These are phyloP conservation scores for Atta cephalotes DNA, from an alignment of 1,140 invertebrate species.

Conservation along the genomic window DNA sequence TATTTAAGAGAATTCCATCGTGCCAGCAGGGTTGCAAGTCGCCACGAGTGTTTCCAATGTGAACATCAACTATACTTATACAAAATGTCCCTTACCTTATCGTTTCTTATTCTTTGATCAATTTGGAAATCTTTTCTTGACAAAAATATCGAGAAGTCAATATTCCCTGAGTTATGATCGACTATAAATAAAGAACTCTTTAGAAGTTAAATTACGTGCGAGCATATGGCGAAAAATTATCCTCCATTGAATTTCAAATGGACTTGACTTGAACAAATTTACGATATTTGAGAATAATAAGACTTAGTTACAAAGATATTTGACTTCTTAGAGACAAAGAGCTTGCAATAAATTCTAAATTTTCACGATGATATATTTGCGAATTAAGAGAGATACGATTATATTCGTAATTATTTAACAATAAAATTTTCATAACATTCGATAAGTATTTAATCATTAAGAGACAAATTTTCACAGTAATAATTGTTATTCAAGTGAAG, in stretches of 20 bases:
- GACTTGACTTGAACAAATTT: neutral
- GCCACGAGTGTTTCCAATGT: conserved; percentile 27
- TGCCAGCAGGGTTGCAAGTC: conserved; percentile 28
- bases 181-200: conserved; percentile 18
- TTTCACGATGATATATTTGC: neutral
- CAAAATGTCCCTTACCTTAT: neutral
- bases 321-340: neutral
- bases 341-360: neutral
- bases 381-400: neutral
- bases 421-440: neutral
- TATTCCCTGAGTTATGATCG: neutral
- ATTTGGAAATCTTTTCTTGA: neutral
- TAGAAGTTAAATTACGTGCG: conserved; percentile 8
- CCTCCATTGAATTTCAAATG: conserved; percentile 18
- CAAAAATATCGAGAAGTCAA: conserved; percentile 4
- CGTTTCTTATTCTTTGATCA: neutral
- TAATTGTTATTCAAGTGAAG: neutral
- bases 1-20: conserved; percentile 19
- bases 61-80: conserved; percentile 35
- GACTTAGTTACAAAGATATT: neutral
- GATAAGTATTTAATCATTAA: neutral
- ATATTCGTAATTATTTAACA: neutral
- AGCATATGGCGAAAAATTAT: neutral
- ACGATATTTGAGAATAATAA: conserved; percentile 17
- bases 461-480: neutral